Evolutionary conservation across 1,140 invertebrate genomes (phyloP).

Genomic region (Trigoniulus corallinus): DNA sequence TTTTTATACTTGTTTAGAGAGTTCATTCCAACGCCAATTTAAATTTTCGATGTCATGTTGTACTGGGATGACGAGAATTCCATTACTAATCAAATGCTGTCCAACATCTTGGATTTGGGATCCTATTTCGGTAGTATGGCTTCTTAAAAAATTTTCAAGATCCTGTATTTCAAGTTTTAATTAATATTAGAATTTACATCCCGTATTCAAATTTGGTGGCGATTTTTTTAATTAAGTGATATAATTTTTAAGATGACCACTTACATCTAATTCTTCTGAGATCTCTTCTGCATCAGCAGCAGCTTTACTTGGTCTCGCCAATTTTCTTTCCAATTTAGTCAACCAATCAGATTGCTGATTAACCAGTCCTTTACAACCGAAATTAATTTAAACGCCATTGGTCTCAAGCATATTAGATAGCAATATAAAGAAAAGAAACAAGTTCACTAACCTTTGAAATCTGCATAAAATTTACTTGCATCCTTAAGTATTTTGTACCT

Average conservation of each 20-base stretch:
- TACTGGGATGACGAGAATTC: constrained; percentile 55
- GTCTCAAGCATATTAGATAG: neutral
- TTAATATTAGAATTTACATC: constrained; percentile 4
- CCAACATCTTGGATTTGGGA: constrained; percentile 59
- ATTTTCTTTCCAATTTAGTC: constrained; percentile 58
- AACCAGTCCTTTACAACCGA: neutral
- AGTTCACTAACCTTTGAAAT: constrained; percentile 39
- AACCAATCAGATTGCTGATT: constrained; percentile 63
- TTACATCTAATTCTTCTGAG: constrained; percentile 71
- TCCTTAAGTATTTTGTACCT: constrained; percentile 38
- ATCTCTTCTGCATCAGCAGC: constrained; percentile 88
- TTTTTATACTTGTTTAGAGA: constrained; percentile 37
- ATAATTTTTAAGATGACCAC: constrained; percentile 18
- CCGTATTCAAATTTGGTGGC: too few species aligned
- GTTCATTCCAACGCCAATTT: constrained; percentile 43
- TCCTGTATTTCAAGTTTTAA: constrained; percentile 5
- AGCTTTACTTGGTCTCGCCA: constrained; percentile 46
- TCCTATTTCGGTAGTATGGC: constrained; percentile 51
- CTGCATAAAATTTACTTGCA: constrained; percentile 52
- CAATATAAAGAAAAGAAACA: neutral
- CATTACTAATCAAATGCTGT: constrained; percentile 47
- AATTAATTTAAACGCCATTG: neutral
- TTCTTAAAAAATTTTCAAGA: constrained; percentile 37
- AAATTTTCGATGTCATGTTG: constrained; percentile 48
- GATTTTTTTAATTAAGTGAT: too few species aligned